Base-by-base conservation (phyloP, 2,888 invertebrate genomes). In the Cantharis flavilabris region DNA sequence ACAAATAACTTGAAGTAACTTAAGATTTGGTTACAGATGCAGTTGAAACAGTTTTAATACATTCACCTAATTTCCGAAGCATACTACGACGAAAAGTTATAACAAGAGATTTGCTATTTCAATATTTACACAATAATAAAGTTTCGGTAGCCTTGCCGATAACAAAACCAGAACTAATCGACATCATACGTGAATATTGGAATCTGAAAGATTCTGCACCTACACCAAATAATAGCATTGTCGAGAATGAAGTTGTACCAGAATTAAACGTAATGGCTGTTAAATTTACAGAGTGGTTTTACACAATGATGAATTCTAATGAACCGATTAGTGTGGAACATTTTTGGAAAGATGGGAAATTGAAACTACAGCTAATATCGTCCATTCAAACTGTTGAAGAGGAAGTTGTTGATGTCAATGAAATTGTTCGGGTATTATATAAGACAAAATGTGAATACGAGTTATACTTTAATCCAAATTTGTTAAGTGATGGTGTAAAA, bases 231-330 rank as follows among this genome's bases (percentile, higher is more conserved):
- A 49, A 74, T 20, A 16, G 3, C 13, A 9, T 11, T 13, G 14
- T 26, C 1, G 3, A 23, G 33, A 20, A 72, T 49, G 33, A 49
- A 23, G 20, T 33, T 1, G 0, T 16, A 28, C 13, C 20, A 3
- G 79, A 81, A 28, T 87, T 91, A 65, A 85, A 89, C 81, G 79
- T 88, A 33, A 85, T 92, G 82, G 91, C 92, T 0, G 83, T 88
- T n/a, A 88, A 91, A 80, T 92, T 92, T 85, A 82, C 89, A 0
- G 88, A 89, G 76, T 93, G 92, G 92, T 92, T 91, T 84, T 93
- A 91, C 77, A 79, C 83, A 4, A 84, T 89, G 83, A 81, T 90
- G 73, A 90, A 91, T 81, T 83, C 85, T 2, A 84, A 86, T 71
- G 85, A 84, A 23, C 77, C 80, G 16, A 86, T 92, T 26, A 89